Conservation (phyloP, 2,113 vertebrate genomes). For the Percina caprodes region DNA sequence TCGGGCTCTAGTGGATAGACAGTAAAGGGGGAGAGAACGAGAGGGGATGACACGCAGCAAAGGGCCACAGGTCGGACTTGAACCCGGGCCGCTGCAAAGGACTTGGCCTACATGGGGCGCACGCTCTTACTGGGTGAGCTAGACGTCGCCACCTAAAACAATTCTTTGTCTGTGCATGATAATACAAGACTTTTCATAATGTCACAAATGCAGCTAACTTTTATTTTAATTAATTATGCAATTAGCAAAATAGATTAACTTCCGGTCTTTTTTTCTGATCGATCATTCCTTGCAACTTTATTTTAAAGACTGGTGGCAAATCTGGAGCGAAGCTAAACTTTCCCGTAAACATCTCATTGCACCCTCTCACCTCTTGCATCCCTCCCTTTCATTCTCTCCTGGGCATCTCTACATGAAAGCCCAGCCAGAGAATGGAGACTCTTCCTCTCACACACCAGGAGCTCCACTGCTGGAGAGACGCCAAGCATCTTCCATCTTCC, state of each 20-base stretch:
- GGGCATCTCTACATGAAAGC: constrained; percentile 63
- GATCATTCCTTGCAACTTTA: neutral
- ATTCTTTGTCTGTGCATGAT: neutral
- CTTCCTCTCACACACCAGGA: constrained; percentile 72
- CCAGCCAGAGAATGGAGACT: constrained; percentile 59
- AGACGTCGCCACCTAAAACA: neutral
- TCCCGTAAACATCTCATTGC: constrained; percentile 44
- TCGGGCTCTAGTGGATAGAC: too few relatives aligned
- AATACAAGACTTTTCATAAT: neutral
- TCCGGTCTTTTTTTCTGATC: neutral
- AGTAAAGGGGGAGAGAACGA: too few relatives aligned
- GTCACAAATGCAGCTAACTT: neutral
- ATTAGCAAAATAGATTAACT: neutral
- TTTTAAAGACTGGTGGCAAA: constrained; percentile 39
- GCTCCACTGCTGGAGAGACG: constrained; percentile 59
- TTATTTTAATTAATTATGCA: neutral
- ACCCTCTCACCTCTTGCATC: constrained; percentile 57
- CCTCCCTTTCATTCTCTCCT: constrained; percentile 55
- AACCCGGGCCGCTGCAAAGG: too few relatives aligned
- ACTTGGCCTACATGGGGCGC: too few relatives aligned
- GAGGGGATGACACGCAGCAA: too few relatives aligned
- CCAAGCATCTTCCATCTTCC: constrained; percentile 39
- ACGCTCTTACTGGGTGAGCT: too few relatives aligned
- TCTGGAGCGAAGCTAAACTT: constrained; percentile 46
- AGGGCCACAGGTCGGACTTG: too few relatives aligned